Conservation (phyloP, 2,113 vertebrate genomes). For the Zootoca vivipara region DNA sequence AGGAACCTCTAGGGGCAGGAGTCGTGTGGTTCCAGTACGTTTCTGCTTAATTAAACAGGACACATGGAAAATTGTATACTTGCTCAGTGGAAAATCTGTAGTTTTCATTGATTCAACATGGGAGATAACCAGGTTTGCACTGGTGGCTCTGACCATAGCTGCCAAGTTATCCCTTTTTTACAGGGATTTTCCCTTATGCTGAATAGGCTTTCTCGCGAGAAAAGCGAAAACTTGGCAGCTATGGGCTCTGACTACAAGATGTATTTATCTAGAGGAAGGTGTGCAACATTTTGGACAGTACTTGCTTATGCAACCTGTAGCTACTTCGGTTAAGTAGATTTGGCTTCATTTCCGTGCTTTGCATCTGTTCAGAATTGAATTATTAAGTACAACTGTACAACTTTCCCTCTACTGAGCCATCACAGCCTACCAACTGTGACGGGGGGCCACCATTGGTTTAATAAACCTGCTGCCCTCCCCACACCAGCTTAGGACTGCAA, state of each 20-base stretch:
- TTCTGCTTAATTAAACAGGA: slow-evolving; percentile 31
- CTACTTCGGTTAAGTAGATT: background rate
- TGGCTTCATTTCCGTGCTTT: background rate
- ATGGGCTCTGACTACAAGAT: background rate
- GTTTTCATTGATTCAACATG: background rate
- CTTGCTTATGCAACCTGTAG: background rate
- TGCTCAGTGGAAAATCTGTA: background rate
- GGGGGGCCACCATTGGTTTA: too few species aligned
- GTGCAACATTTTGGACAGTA: background rate
- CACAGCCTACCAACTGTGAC: background rate
- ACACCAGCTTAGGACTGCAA: background rate
- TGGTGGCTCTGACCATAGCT: background rate
- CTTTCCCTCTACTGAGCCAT: background rate
- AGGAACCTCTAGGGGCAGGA: slow-evolving; percentile 37
- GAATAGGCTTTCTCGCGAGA: too few species aligned
- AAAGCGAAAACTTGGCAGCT: too few species aligned
- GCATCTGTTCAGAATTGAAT: background rate
- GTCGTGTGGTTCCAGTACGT: slow-evolving; percentile 21
- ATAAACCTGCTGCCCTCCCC: background rate
- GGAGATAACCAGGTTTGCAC: background rate
- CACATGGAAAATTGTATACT: slow-evolving; percentile 11
- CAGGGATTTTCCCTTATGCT: too few species aligned
- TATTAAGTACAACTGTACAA: background rate
- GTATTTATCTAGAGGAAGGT: background rate
- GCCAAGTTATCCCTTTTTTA: too few species aligned